These are phyloP conservation scores for Diadromus collaris DNA, from an alignment of 2,888 invertebrate species.

Conservation along the genomic window DNA sequence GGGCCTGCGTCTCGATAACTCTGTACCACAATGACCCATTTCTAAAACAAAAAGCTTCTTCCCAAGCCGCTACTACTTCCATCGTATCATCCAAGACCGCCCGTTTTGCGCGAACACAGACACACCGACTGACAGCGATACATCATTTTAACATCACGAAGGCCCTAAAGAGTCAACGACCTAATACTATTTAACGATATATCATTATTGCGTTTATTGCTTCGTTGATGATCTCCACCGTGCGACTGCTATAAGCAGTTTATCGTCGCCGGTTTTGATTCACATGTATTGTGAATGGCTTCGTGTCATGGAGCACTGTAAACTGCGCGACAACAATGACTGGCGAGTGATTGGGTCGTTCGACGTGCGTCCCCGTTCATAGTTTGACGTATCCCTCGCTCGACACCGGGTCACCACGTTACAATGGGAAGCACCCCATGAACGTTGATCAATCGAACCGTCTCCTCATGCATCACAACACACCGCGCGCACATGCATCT, in stretches of 20 bases:
- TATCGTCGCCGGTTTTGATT: slow-evolving; percentile 15
- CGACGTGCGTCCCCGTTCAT: slow-evolving; percentile 12
- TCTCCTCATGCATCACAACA: slow-evolving; percentile 31
- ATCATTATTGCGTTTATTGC: slow-evolving; percentile 41
- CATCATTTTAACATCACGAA: slow-evolving; percentile 7
- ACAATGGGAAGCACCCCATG: slow-evolving; percentile 27
- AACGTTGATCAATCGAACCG: slow-evolving; percentile 23
- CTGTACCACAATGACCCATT: slow-evolving; percentile 22
- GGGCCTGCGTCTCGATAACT: not conserved
- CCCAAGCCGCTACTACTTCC: not conserved
- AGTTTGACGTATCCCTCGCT: slow-evolving; percentile 20
- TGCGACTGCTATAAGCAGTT: slow-evolving; percentile 5
- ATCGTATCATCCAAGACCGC: not conserved
- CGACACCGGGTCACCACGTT: slow-evolving; percentile 3
- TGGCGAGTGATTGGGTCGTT: not conserved
- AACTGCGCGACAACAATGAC: not conserved
- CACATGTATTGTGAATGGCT: not conserved
- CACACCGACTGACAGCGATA: not conserved
- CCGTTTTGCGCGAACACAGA: not conserved
- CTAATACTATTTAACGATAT: slow-evolving; percentile 20
- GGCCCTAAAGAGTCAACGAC: not conserved
- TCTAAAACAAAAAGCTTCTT: not conserved
- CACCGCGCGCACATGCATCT: slow-evolving; percentile 42
- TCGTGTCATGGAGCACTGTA: slow-evolving; percentile 7
- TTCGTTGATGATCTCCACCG: slow-evolving; percentile 1